A percentile compares a stretch with the other conserved stretches of the same genome.
phyloP scores from a whole-genome alignment of 1,140 invertebrate genomes.

The Drosophila tropicalis region DNA sequence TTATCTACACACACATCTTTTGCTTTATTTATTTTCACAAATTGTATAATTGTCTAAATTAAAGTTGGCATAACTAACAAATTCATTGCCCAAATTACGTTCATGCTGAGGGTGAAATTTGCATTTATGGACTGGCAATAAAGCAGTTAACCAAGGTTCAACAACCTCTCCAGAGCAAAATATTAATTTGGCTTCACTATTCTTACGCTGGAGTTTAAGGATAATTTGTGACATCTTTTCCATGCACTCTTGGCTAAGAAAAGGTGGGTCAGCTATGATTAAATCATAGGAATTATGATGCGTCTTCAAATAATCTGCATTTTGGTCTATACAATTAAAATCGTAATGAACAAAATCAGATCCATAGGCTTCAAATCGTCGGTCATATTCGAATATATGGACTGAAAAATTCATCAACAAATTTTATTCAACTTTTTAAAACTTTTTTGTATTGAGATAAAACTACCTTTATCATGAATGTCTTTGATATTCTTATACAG shows the following conservation, averaged over 20 bases:
- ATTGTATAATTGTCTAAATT: constrained; percentile 85
- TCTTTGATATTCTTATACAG: constrained; percentile 89
- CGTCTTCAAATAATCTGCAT: constrained; percentile 86
- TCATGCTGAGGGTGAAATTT: constrained; percentile 91
- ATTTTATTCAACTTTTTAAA: neutral
- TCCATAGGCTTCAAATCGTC: constrained; percentile 90
- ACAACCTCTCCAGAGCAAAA: constrained; percentile 95
- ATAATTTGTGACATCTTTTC: constrained; percentile 92
- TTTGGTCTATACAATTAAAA: constrained; percentile 89
- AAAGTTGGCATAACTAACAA: constrained; percentile 95
- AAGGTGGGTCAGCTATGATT: constrained; percentile 96
- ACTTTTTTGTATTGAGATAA: too few species aligned
- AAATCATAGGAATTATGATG: constrained; percentile 89
- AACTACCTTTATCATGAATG: constrained; percentile 58
- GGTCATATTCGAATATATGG: constrained; percentile 91
- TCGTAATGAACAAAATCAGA: constrained; percentile 95
- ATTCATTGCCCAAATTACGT: constrained; percentile 96
- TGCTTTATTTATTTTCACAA: constrained; percentile 67
- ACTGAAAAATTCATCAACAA: constrained; percentile 85
- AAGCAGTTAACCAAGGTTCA: constrained; percentile 86
- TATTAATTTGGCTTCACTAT: constrained; percentile 87
- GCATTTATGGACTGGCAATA: constrained; percentile 88
- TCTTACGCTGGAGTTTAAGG: constrained; percentile 88
- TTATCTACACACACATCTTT: constrained; percentile 17
- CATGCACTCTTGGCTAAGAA: constrained; percentile 96